These are phyloP conservation scores for Edolisoma coerulescens DNA, from an alignment of 2,113 vertebrate genomes.

Conservation along the genomic window DNA sequence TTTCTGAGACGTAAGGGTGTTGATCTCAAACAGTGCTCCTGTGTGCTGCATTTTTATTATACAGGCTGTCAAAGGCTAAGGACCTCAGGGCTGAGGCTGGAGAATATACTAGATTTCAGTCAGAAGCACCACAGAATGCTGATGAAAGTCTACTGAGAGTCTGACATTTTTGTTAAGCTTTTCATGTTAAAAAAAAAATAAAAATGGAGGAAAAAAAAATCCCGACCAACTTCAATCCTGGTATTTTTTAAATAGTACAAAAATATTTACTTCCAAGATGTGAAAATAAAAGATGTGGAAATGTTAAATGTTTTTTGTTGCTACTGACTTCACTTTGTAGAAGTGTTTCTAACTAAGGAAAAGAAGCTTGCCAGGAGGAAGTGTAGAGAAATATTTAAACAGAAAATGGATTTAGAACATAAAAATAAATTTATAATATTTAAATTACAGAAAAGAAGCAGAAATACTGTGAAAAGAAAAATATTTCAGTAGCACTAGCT, in stretches of 20 bases:
- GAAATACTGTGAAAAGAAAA: neutral
- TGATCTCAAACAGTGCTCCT: neutral
- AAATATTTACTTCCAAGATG: neutral
- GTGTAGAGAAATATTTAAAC: neutral
- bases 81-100: neutral
- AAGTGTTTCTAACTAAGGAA: neutral
- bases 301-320: neutral
- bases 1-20: neutral
- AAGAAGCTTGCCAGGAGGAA: neutral
- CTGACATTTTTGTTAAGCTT: neutral
- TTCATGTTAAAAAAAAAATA: neutral
- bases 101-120: neutral
- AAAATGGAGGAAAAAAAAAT: neutral
- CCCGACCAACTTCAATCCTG: neutral
- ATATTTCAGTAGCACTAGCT: neutral
- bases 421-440: neutral
- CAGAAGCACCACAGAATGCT: neutral
- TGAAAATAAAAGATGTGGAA: neutral
- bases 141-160: neutral
- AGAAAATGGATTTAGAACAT: neutral
- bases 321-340: neutral
- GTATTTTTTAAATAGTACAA: neutral
- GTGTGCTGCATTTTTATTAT: neutral
- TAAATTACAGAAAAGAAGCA: neutral
- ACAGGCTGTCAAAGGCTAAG: neutral